Base-by-base conservation (phyloP, 2,888 invertebrate genomes). In the Petrolisthes cinctipes region DNA sequence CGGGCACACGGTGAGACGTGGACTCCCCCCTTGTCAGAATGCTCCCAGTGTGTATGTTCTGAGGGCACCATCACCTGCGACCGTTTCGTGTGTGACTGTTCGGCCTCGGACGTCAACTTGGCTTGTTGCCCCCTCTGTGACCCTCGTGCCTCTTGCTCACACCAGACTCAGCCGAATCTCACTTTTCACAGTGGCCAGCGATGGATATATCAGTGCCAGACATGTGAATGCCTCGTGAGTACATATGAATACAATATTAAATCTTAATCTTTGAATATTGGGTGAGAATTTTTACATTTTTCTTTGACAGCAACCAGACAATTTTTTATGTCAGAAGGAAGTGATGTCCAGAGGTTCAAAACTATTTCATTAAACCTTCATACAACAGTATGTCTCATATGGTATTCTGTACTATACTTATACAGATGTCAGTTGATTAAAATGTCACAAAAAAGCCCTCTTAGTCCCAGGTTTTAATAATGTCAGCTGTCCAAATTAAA, bases 181-280 rank as follows among this genome's bases (percentile, higher is more conserved):
- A 94, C 95, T 92, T 95, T 96, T 93, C 95, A 95, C 92, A 96
- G 96, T 92, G 97, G 97, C 85, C 96, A 97, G 93, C 95, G 95
- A 92, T 97, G 97, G 97, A 95, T 96, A 91, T 97, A 97, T 94
- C 96, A 97, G 93, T 97, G 97, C 93, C 96, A 97, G 94, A 96
- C 96, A 91, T 97, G 97, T 94, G 97, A 97, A 94, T 97, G 97
- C 93, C 94, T 97, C 93, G 96, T 96, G 92, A 94, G 95, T 86
- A 54, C n/a, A n/a, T n/a, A n/a, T n/a, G n/a, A n/a, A n/a, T n/a
- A n/a, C 57, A 56, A 53, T 23, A 37, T 37, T 17, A 66, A 51
- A 51, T 9, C 17, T 71, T 14, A 53, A 20, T 54, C 5, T 20
- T 17, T 73, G 61, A 73, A 17, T 68, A 68, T 1, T 17, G 68